phyloP scores from a whole-genome alignment of 2,888 invertebrate genomes.

The Pristionchus mayeri region DNA sequence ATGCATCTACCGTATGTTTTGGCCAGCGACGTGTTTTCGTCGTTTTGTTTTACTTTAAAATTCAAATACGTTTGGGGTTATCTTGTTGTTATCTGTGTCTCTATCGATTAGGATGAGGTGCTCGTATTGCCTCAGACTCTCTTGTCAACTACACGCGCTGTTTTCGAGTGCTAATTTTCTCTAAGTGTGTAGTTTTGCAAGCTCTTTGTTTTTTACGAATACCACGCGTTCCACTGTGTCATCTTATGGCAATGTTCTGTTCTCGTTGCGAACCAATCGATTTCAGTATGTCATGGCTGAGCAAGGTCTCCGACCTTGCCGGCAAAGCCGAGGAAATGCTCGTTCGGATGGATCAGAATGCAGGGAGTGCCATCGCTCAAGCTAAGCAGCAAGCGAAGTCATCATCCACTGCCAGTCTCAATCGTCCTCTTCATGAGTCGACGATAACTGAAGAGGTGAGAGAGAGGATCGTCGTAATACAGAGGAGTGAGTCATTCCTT shows the following conservation, averaged over 20 bases:
- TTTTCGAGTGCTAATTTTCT: neutral
- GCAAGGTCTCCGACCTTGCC: conserved; percentile 65
- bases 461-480: neutral
- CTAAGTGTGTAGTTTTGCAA: neutral
- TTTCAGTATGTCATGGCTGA: conserved; percentile 66
- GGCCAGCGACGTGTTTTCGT: neutral
- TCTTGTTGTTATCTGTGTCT: neutral
- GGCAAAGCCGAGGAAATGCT: conserved; percentile 78
- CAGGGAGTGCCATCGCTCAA: conserved; percentile 81
- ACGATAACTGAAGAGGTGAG: conserved; percentile 47
- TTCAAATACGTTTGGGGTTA: neutral
- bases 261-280: neutral
- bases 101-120: neutral
- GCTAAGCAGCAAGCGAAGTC: conserved; percentile 13
- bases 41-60: neutral
- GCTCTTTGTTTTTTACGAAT: neutral
- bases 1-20: neutral
- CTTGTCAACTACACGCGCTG: conserved; percentile 6
- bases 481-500: conserved; percentile 29
- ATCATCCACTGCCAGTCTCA: conserved; percentile 13
- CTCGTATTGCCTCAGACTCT: neutral
- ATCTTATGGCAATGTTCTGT: neutral
- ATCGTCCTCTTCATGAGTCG: neutral
- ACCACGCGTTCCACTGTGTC: neutral
- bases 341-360: conserved; percentile 85